Base-by-base conservation (phyloP, 30 jellyfish, hydroid and myxozoan genomes). In the Aurelia sp. region DNA sequence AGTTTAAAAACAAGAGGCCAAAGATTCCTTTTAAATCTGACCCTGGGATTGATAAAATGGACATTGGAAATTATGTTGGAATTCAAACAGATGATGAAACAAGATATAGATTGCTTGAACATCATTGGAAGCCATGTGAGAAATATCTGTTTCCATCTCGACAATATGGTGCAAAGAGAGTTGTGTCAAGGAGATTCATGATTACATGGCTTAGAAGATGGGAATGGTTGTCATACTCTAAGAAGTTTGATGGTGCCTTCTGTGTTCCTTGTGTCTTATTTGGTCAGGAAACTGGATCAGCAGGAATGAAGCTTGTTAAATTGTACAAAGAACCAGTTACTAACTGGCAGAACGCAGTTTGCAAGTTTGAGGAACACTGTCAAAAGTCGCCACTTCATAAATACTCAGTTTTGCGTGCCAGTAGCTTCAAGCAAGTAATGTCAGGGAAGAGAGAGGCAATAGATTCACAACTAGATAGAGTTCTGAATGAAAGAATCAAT, bases 251-350 rank as follows among this genome's bases (percentile, higher is more conserved):
- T 68, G 89, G 91, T 79, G 90, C 85, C 18, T 62, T 31, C 48
- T 79, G 90, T 79, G 20, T 79, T n/a, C 75, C 88, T 35, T 79
- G 90, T 66, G 90, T 61, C 23, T 50, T 79, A 18, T 62, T 79
- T 79, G 90, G 78, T 11, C 81, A 71, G 16, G 70, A 71, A 27
- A 13, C 70, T 40, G 23, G 81, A 71, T n/a, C 13, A 11, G 16
- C 13, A 11, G 66, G 81, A 0, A n/a, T 23, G 22, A 50, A 50
- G 50, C 23, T 71, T 1, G 19, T 16, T 23, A 71, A 71, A 71
- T 71, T 71, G 68, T 71, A 23, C 72, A 71, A 71, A 19, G 81
- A 71, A 40, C 81, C 68, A 40, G 18, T 71, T 16, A 33, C 17
- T 71, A 71, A 71, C 81, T 71, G 81, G 81, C 81, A 71, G 23